Evolutionary conservation across 1,140 invertebrate species (phyloP), one percentile per base, ranked within the genome.

Genomic region (Heliconius nattereri): DNA sequence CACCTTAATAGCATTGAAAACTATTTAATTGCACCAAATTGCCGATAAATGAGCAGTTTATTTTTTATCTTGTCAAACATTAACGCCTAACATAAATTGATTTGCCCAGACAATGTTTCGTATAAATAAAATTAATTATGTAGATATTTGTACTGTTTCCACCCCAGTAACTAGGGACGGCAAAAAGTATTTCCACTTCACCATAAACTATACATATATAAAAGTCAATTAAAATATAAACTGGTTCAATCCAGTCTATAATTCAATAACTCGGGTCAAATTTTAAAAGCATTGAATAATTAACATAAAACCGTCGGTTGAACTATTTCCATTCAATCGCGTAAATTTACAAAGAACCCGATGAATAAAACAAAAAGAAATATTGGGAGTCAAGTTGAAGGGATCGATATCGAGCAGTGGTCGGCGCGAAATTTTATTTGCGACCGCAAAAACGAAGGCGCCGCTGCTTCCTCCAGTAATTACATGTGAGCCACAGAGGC

Each of bases 401-500:
- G 29, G 26, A 29, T 66, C 60, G 26, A 66, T 66, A 66, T 23
- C 1, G 60, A 7, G 60, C 11, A 29, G 26, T 29, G 60, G 60
- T 29, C 26, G 23, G 23, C 23, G 60, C 26, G 23, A 66, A 66
- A 26, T 66, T 29, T 66, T 66, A 29, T 66, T 26, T 29, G 60
- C 57, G 57, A 60, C 54, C 57, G 57, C 57, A 60, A 60, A 66
- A 66, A 66, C 60, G 60, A 66, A 29, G 60, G 60, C 60, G 60
- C 23, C 26, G 26, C n/a, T 26, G 60, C n/a, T 26, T 60, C 57
- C n/a, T 11, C 60, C 60, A 29, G 16, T 66, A 66, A 66, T 29
- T 29, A 29, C 8, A 19, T 13, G 13, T 66, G 29, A 66, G 11
- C 54, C 40, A 45, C 40, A 45, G 40, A 16, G 40, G 40, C 40